Evolutionary conservation across 2,113 vertebrate species (phyloP).

Genomic region (Bufo bufo): DNA sequence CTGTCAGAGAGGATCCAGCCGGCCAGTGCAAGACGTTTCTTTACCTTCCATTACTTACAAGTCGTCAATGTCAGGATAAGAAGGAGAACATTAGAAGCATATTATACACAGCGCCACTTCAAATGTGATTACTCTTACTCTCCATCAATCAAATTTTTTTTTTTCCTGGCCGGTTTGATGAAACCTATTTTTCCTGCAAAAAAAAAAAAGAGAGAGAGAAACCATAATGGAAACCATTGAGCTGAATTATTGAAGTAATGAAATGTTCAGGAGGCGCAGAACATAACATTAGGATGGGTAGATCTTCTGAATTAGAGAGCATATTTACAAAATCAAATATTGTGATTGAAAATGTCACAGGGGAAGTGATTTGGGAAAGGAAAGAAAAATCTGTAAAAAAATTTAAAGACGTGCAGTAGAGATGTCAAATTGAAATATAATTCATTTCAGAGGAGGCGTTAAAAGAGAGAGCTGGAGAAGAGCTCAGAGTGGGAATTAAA

Average conservation of each 20-base stretch:
- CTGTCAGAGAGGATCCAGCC: conserved; percentile 70
- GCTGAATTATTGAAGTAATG: conserved; percentile 28
- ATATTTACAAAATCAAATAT: background rate
- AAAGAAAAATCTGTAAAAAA: background rate
- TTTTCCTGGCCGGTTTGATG: conserved; percentile 71
- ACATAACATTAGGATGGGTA: background rate
- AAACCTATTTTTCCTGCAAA: conserved; percentile 74
- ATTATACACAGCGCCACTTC: conserved; percentile 73
- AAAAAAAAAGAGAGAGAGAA: background rate
- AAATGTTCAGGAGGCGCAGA: background rate
- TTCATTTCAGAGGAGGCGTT: background rate
- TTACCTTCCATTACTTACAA: conserved; percentile 71
- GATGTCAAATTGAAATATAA: background rate
- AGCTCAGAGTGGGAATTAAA: no score
- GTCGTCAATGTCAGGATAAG: conserved; percentile 68
- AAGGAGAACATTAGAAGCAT: conserved; percentile 70
- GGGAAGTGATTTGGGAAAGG: background rate
- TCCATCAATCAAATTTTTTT: conserved; percentile 76
- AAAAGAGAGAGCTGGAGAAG: background rate
- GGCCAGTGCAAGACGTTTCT: conserved; percentile 72
- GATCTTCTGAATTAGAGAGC: background rate
- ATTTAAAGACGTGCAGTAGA: background rate
- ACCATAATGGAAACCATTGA: background rate
- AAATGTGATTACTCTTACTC: conserved; percentile 78
- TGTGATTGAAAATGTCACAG: background rate